Evolutionary conservation across 2,888 invertebrate species (phyloP).

Genomic region (Eutolmus rufibarbis): DNA sequence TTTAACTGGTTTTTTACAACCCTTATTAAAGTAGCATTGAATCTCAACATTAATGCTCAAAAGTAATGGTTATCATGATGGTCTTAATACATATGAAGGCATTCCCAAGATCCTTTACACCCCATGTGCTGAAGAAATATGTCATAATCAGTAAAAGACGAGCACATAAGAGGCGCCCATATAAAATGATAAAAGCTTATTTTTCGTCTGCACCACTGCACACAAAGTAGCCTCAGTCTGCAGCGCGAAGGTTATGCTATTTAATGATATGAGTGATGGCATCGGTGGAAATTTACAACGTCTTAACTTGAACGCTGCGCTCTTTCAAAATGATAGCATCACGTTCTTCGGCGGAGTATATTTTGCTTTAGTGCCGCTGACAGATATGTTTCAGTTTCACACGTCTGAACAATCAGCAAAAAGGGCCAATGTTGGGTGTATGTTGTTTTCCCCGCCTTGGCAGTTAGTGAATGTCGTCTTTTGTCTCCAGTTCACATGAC

Average conservation of each 20-base stretch:
- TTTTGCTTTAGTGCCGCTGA: not conserved
- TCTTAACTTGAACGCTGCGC: not conserved
- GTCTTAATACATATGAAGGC: not conserved
- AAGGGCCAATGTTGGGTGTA: not conserved
- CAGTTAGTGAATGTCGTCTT: not conserved
- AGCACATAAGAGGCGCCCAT: not conserved
- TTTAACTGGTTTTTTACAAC: not conserved
- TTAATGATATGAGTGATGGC: not conserved
- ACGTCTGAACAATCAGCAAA: not conserved
- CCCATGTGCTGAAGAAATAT: not conserved
- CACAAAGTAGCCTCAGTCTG: not conserved
- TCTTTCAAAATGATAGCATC: not conserved
- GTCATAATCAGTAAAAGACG: not conserved
- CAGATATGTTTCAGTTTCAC: not conserved
- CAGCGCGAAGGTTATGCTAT: not conserved
- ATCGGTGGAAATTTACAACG: not conserved
- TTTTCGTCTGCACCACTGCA: not conserved
- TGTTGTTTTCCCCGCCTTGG: not conserved
- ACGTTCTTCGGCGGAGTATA: not conserved
- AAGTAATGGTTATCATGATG: not conserved
- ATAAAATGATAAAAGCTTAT: not conserved
- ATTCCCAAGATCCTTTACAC: not conserved
- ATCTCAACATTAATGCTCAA: not conserved
- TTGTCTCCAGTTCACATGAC: not conserved
- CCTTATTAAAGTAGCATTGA: not conserved